phyloP scores from a whole-genome alignment of 2,888 invertebrate genomes.

The Agrypnus murinus region DNA sequence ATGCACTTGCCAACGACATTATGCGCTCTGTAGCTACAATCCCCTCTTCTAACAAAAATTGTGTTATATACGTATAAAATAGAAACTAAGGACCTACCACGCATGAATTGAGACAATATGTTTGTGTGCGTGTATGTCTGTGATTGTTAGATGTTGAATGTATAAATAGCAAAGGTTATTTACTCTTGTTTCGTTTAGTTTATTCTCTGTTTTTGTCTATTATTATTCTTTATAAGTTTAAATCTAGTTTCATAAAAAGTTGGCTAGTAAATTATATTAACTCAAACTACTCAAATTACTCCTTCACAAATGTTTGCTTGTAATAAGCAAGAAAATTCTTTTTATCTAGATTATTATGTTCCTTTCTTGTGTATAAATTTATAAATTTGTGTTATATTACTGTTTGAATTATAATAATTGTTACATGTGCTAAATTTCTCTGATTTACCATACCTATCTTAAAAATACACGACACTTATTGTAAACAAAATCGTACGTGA shows the following conservation, averaged over 20 bases:
- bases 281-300: too few species aligned
- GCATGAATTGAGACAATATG: conserved; percentile 48
- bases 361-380: too few species aligned
- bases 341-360: too few species aligned
- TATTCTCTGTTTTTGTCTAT: background rate
- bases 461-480: background rate
- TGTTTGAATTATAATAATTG: too few species aligned
- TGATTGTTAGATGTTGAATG: conserved; percentile 41
- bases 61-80: conserved; percentile 45
- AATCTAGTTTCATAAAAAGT: too few species aligned
- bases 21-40: conserved; percentile 42
- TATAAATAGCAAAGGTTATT: conserved; percentile 20
- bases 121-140: conserved; percentile 47
- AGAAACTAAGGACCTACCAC: conserved; percentile 37
- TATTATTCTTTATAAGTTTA: background rate
- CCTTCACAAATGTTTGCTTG: too few species aligned
- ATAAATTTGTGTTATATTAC: too few species aligned
- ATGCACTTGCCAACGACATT: conserved; percentile 47
- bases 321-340: too few species aligned
- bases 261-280: too few species aligned
- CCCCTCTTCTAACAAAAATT: conserved; percentile 30
- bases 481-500: conserved; percentile 1
- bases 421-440: too few species aligned
- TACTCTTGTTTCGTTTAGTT: background rate
- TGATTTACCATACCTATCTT: too few species aligned